These are phyloP conservation scores for Macrosteles quadrilineatus DNA, from an alignment of 1,140 invertebrate genomes.

Conservation along the genomic window DNA sequence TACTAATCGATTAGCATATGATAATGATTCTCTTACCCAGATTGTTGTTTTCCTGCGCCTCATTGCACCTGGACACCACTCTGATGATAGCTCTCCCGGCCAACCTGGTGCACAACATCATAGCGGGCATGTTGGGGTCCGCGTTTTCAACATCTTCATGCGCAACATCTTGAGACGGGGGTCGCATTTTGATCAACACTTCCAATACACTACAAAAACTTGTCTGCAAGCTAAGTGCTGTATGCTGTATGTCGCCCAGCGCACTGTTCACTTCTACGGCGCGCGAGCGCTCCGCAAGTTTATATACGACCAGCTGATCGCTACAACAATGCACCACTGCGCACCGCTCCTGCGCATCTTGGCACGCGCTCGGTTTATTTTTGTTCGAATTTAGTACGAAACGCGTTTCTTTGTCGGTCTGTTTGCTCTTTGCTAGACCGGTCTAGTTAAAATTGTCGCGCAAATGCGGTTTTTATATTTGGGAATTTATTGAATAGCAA, in stretches of 20 bases:
- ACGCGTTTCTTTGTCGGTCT: neutral
- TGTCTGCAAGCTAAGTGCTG: conserved; percentile 9
- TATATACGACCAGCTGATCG: conserved; percentile 16
- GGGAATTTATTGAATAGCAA: no score
- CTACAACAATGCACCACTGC: conserved; percentile 15
- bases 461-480: no score
- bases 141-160: conserved; percentile 57
- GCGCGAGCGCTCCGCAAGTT: neutral
- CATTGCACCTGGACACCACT: conserved; percentile 83
- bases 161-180: conserved; percentile 57
- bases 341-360: conserved; percentile 5
- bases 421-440: no score
- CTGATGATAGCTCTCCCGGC: conserved; percentile 84
- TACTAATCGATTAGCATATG: no score
- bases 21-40: conserved; percentile 84
- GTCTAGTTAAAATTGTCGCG: no score
- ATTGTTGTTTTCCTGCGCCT: conserved; percentile 86
- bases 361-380: neutral
- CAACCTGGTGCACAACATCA: conserved; percentile 77
- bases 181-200: conserved; percentile 54
- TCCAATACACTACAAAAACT: conserved; percentile 16
- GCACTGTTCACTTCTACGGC: neutral
- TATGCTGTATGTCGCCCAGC: neutral
- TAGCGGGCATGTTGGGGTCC: conserved; percentile 61
- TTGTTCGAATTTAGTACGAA: neutral